Evolutionary conservation across 1,140 invertebrate genomes (phyloP).

Genomic region (Gerris buenoi): DNA sequence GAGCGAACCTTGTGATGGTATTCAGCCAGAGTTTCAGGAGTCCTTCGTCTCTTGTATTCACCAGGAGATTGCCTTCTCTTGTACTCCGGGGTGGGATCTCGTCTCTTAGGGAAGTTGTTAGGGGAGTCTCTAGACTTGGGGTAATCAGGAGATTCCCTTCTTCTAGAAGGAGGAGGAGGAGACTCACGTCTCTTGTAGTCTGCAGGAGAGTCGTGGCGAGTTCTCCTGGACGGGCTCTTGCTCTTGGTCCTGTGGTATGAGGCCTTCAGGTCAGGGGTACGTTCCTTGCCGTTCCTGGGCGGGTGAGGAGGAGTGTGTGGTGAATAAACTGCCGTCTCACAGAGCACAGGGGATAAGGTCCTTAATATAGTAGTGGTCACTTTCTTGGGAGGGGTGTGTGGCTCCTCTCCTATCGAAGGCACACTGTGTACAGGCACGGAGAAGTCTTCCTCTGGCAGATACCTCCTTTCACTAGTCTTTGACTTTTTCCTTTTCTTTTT

Average conservation of each 20-base stretch:
- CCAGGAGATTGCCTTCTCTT: not conserved
- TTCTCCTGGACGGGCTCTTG: not conserved
- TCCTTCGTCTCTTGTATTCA: not conserved
- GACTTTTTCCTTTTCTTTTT: slow-evolving; percentile 18
- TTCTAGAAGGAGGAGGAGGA: slow-evolving; percentile 3
- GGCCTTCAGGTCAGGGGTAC: not conserved
- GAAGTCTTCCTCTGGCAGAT: not conserved
- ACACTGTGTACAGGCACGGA: not conserved
- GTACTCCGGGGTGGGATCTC: not conserved
- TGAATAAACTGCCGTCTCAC: not conserved
- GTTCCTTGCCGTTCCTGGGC: not conserved
- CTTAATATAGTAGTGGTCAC: not conserved
- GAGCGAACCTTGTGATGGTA: not conserved
- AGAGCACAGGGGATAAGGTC: not conserved
- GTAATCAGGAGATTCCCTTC: slow-evolving; percentile 5
- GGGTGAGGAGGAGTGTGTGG: slow-evolving; percentile 4
- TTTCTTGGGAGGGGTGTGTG: not conserved
- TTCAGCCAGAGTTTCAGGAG: not conserved
- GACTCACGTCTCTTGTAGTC: not conserved
- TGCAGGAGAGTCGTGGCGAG: not conserved
- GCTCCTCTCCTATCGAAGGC: not conserved
- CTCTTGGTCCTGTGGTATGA: not conserved
- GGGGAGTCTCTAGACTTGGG: slow-evolving; percentile 4
- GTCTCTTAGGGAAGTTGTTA: not conserved
- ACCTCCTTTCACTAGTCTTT: slow-evolving; percentile 4